Percentiles rank a stretch among this genome's conserved stretches.
Evolutionary conservation across 2,888 invertebrate species (phyloP).

Genomic region (Eupithecia insigniata): DNA sequence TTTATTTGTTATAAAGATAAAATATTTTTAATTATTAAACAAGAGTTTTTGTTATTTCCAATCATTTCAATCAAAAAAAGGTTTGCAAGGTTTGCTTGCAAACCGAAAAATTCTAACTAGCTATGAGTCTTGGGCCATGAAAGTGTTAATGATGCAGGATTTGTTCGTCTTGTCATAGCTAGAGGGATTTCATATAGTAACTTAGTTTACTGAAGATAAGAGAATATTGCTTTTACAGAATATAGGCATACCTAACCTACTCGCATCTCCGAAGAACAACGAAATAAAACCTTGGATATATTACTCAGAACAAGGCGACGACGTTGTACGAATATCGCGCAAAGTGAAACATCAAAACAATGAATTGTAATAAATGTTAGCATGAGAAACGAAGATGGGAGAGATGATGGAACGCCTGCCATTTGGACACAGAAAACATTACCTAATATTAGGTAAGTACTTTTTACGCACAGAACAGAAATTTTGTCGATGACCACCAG

Average conservation of each 20-base stretch:
- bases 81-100: no score
- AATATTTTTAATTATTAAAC: no score
- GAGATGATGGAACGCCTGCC: conserved; percentile 70
- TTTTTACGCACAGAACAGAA: not conserved
- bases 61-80: no score
- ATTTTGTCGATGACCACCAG: not conserved
- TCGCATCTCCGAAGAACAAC: not conserved
- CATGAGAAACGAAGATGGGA: conserved; percentile 68
- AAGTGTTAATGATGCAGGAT: no score
- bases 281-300: conserved; percentile 14
- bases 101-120: no score
- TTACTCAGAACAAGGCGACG: conserved; percentile 25
- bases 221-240: not conserved
- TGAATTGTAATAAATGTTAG: conserved; percentile 73
- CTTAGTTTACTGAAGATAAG: not conserved
- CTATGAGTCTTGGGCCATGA: no score
- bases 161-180: no score
- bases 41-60: no score
- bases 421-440: conserved; percentile 50
- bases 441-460: not conserved
- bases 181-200: no score
- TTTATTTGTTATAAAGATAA: no score
- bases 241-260: not conserved
- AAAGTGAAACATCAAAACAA: conserved; percentile 64
- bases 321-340: conserved; percentile 32